Conservation (phyloP, 2,888 invertebrate genomes). For the Ditula angustiorana region DNA sequence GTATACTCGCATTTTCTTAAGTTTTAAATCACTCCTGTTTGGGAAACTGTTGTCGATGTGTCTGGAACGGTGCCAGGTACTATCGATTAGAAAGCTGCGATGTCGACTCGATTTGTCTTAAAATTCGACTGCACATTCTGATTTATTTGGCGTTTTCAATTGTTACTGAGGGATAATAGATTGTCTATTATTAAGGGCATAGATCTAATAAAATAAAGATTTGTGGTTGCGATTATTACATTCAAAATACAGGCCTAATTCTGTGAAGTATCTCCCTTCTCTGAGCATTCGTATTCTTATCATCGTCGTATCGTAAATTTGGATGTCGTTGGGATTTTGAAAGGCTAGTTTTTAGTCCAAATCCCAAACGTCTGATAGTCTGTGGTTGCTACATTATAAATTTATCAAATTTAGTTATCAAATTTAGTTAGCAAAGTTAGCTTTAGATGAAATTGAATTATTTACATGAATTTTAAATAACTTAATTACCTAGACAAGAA, state of each 20-base stretch:
- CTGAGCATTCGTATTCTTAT: no score
- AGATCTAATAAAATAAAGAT: conserved; percentile 1
- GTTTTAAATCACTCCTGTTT: conserved; percentile 39
- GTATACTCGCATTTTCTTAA: conserved; percentile 28
- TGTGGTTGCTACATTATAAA: no score
- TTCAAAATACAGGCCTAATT: background rate
- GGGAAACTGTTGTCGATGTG: conserved; percentile 39
- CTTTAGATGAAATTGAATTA: no score
- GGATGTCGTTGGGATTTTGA: no score
- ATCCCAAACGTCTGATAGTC: no score
- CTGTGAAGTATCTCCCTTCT: no score
- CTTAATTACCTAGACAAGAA: no score
- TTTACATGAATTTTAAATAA: no score
- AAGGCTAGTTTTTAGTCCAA: no score
- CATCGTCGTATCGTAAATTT: no score
- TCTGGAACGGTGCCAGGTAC: conserved; percentile 36
- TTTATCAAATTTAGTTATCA: no score
- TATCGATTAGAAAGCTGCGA: conserved; percentile 37
- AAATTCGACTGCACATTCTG: conserved; percentile 35
- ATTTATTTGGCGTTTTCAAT: conserved; percentile 35
- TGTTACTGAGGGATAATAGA: conserved; percentile 29
- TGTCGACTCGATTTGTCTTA: conserved; percentile 38
- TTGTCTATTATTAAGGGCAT: conserved; percentile 17
- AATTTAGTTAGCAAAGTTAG: no score
- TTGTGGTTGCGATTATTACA: background rate